phyloP scores from a whole-genome alignment of 2,113 vertebrate species.

The Eonycteris spelaea region DNA sequence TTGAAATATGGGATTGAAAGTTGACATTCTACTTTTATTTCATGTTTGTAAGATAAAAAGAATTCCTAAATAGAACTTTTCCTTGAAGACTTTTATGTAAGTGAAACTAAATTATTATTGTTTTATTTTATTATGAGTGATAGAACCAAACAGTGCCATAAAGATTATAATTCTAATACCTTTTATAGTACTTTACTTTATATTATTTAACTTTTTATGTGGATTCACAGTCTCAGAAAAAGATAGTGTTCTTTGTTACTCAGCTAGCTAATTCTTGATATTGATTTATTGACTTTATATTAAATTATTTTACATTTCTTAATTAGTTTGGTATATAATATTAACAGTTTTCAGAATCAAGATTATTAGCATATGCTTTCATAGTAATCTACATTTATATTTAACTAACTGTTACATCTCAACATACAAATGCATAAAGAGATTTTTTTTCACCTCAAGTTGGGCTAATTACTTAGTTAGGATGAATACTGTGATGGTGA shows the following conservation, averaged over 20 bases:
- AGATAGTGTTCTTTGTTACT: not conserved
- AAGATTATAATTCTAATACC: not conserved
- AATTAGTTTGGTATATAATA: not conserved
- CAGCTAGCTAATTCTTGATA: not conserved
- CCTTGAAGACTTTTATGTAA: not conserved
- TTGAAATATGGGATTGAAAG: not conserved
- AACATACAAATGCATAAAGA: not conserved
- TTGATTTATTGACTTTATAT: not conserved
- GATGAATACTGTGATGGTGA: not conserved
- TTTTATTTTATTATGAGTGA: not conserved
- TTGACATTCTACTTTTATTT: constrained; percentile 18
- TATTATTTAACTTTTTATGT: constrained; percentile 14
- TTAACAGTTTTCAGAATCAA: not conserved
- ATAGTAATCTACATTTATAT: not conserved
- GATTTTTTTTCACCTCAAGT: not conserved
- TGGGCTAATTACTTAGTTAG: not conserved
- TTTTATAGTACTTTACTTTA: constrained; percentile 21
- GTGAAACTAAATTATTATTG: not conserved
- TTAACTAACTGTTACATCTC: not conserved
- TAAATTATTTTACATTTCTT: constrained; percentile 27
- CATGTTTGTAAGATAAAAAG: not conserved
- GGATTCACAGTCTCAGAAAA: not conserved
- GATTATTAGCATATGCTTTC: not conserved
- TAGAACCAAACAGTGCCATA: not conserved
- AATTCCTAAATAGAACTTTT: not conserved